These are phyloP conservation scores for Phoxinus phoxinus DNA, from an alignment of 2,113 vertebrate genomes.

Conservation along the genomic window DNA sequence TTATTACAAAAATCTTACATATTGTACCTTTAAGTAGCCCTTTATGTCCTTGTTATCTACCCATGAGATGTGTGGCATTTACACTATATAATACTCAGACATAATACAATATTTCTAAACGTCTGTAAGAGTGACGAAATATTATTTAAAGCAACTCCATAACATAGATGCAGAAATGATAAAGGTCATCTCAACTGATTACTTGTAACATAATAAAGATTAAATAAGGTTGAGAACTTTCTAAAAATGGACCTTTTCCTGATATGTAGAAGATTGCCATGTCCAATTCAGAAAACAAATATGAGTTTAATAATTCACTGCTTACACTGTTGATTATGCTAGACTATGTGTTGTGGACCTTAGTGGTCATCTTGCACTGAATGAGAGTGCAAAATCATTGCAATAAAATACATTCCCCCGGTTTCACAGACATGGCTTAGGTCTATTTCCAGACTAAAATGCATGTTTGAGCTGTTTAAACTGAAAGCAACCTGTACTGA, in stretches of 20 bases:
- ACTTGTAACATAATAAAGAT: neutral
- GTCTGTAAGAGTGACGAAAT: neutral
- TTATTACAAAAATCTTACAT: too few relatives aligned
- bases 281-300: neutral
- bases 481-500: too few relatives aligned
- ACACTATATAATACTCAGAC: too few relatives aligned
- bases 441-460: too few relatives aligned
- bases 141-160: neutral
- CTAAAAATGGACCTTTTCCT: neutral
- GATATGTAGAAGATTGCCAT: neutral
- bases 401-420: too few relatives aligned
- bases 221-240: neutral
- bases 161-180: neutral
- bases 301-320: neutral
- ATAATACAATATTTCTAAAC: neutral
- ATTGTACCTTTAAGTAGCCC: neutral
- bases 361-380: too few relatives aligned
- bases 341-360: neutral
- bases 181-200: neutral
- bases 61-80: neutral
- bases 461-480: too few relatives aligned
- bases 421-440: too few relatives aligned
- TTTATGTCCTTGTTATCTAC: neutral
- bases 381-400: too few relatives aligned
- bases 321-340: neutral